phyloP scores from a whole-genome alignment of 1,140 invertebrate species.

The Druon quercuslanigerum region DNA sequence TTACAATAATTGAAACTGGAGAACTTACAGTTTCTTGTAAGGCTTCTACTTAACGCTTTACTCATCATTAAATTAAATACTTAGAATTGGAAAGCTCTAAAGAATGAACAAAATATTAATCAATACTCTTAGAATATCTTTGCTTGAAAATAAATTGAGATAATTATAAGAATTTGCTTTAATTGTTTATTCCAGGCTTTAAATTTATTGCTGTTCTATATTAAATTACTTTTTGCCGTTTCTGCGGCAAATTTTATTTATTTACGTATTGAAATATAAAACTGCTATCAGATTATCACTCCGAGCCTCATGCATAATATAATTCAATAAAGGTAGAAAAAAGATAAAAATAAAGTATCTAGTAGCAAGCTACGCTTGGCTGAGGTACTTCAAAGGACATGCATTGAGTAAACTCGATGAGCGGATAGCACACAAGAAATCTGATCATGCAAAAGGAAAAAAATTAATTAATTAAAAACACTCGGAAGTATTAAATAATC shows the following conservation, averaged over 20 bases:
- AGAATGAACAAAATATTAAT: background rate
- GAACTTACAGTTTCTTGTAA: background rate
- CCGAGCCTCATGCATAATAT: background rate
- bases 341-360: conserved; percentile 70
- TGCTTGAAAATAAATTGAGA: too few relatives aligned
- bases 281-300: conserved; percentile 8
- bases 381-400: conserved; percentile 66
- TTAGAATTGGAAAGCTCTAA: background rate
- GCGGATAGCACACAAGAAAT: conserved; percentile 42
- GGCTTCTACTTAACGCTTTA: conserved; percentile 21
- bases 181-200: too few relatives aligned
- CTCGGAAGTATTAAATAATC: conserved; percentile 4
- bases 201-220: too few relatives aligned
- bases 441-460: conserved; percentile 42
- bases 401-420: conserved; percentile 55
- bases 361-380: conserved; percentile 56
- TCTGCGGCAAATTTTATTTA: background rate
- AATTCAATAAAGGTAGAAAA: conserved; percentile 26
- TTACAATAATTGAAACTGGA: background rate
- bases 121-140: too few relatives aligned
- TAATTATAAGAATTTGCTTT: too few relatives aligned
- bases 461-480: conserved; percentile 42
- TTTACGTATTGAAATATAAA: background rate
- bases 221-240: too few relatives aligned
- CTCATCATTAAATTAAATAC: background rate